Evolutionary conservation across 2,113 vertebrate genomes (phyloP).

Genomic region (Amia ocellicauda): DNA sequence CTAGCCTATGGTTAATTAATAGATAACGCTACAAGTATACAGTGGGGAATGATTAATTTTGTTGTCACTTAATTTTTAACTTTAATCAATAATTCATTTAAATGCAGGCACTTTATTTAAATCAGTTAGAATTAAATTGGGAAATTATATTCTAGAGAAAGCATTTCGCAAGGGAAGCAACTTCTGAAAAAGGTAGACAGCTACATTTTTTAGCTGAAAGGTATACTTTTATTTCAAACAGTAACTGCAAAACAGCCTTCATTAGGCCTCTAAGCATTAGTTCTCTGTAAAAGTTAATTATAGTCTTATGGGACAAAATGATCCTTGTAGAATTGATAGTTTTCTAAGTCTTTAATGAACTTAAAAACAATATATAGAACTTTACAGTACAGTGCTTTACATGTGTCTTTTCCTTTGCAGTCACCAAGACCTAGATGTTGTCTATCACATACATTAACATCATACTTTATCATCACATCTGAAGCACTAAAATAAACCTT

Average conservation of each 20-base stretch:
- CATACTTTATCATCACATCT: too few relatives aligned
- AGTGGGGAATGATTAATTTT: slow-evolving; percentile 44
- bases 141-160: slow-evolving; percentile 23
- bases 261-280: slow-evolving; percentile 59
- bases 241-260: slow-evolving; percentile 55
- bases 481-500: too few relatives aligned
- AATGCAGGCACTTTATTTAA: slow-evolving; percentile 55
- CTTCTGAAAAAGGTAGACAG: neutral
- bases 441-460: too few relatives aligned
- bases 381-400: slow-evolving; percentile 10
- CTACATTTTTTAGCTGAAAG: slow-evolving; percentile 16
- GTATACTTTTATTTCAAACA: slow-evolving; percentile 55
- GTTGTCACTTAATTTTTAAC: slow-evolving; percentile 39
- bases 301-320: slow-evolving; percentile 56
- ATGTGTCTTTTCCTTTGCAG: slow-evolving; percentile 33
- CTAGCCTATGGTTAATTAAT: slow-evolving; percentile 49
- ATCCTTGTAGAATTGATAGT: slow-evolving; percentile 49
- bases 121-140: slow-evolving; percentile 35
- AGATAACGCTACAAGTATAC: slow-evolving; percentile 42
- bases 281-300: slow-evolving; percentile 63
- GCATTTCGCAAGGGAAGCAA: slow-evolving; percentile 3
- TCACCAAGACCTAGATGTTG: slow-evolving; percentile 43
- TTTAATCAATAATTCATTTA: slow-evolving; percentile 61
- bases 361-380: slow-evolving; percentile 46
- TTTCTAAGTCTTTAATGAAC: slow-evolving; percentile 27